Evolutionary conservation across 2,797 vertebrate species (phyloP).

Genomic region (Onychomys torridus): DNA sequence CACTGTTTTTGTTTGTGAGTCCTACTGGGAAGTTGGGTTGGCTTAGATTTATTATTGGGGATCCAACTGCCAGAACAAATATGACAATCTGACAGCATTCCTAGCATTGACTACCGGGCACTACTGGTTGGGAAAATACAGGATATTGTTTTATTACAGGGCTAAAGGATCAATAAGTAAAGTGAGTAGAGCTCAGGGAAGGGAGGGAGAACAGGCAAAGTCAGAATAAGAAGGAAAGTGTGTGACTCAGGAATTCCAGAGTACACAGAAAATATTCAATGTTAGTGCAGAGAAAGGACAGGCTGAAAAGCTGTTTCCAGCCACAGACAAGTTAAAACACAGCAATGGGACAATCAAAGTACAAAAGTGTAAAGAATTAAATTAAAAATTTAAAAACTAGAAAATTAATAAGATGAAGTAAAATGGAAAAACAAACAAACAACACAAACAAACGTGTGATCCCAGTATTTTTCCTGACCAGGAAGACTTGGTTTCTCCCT

Average conservation of each 20-base stretch:
- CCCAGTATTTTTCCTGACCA: not conserved
- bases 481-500: not conserved
- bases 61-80: not conserved
- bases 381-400: not conserved
- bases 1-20: not conserved
- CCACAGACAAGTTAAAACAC: not conserved
- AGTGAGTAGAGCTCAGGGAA: not conserved
- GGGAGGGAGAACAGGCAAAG: not conserved
- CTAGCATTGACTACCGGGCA: not conserved
- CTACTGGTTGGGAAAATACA: not conserved
- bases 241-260: not conserved
- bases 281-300: not conserved
- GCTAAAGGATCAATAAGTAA: not conserved
- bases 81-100: not conserved
- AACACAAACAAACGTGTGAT: not conserved
- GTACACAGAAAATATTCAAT: not conserved
- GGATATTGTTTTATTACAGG: not conserved
- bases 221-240: not conserved
- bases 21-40: not conserved
- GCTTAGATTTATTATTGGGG: not conserved
- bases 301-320: not conserved
- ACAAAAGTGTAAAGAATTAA: not conserved
- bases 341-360: not conserved
- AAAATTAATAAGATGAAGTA: not conserved
- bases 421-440: not conserved